phyloP scores from a whole-genome alignment of 2,113 vertebrate genomes.

The Campylomormyrus tamandua region DNA sequence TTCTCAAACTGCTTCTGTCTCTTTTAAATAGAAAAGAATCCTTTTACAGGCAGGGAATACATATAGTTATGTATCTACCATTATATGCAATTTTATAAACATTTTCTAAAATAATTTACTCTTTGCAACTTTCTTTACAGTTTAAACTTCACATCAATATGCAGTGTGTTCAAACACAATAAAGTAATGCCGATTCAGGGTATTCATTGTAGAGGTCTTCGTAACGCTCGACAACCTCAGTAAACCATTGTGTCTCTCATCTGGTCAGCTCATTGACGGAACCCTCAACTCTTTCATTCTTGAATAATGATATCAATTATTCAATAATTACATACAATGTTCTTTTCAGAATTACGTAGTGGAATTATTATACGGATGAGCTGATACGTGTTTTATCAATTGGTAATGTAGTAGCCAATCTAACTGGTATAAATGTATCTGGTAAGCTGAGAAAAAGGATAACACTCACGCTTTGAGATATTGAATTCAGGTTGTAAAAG shows the following conservation, averaged over 20 bases:
- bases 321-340: conserved; percentile 5
- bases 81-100: neutral
- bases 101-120: neutral
- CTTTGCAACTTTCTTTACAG: neutral
- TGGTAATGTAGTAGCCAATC: conserved; percentile 43
- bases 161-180: neutral
- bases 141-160: neutral
- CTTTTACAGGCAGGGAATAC: neutral
- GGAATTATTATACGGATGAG: conserved; percentile 18
- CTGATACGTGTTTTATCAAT: conserved; percentile 21
- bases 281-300: neutral
- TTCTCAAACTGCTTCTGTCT: neutral
- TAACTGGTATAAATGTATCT: conserved; percentile 45
- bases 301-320: conserved; percentile 29
- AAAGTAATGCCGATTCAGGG: neutral
- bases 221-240: neutral
- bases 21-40: neutral
- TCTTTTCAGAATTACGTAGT: neutral
- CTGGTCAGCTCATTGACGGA: conserved; percentile 3
- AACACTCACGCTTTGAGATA: conserved; percentile 31
- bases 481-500: conserved; percentile 26
- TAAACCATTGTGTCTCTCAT: neutral
- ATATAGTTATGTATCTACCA: neutral
- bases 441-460: conserved; percentile 53
- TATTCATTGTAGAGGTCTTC: neutral